Percentiles rank a stretch among this genome's conserved stretches.
These are phyloP conservation scores for Dryas iulia DNA, from an alignment of 1,140 invertebrate genomes.

Conservation along the genomic window DNA sequence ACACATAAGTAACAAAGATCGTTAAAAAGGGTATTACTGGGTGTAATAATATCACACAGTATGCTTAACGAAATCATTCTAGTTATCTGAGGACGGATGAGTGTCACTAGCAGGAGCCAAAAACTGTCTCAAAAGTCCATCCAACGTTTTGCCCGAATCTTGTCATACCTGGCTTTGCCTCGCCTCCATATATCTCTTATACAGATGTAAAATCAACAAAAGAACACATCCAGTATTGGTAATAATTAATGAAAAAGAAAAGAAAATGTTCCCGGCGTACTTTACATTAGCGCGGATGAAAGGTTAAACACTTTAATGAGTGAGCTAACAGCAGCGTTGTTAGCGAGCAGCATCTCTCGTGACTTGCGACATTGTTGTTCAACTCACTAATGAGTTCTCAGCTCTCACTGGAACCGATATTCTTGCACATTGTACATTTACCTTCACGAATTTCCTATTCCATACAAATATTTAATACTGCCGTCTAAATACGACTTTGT, in stretches of 20 bases:
- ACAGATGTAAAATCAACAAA: neutral
- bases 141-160: too few species aligned
- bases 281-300: slow-evolving; percentile 6
- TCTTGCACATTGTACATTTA: slow-evolving; percentile 5
- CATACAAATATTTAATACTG: neutral
- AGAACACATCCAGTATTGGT: neutral
- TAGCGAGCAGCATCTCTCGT: neutral
- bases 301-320: slow-evolving; percentile 8
- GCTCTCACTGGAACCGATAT: slow-evolving; percentile 2
- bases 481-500: neutral
- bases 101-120: too few species aligned
- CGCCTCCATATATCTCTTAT: too few species aligned
- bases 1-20: too few species aligned
- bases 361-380: slow-evolving; percentile 14
- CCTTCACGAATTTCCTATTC: neutral
- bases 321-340: slow-evolving; percentile 8
- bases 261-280: neutral
- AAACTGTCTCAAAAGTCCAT: too few species aligned
- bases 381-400: slow-evolving; percentile 9
- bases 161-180: too few species aligned
- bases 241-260: neutral
- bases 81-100: too few species aligned
- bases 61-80: too few species aligned
- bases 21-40: too few species aligned
- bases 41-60: too few species aligned